Conservation (phyloP, 2,797 vertebrate genomes). For the Alcedo atthis region DNA sequence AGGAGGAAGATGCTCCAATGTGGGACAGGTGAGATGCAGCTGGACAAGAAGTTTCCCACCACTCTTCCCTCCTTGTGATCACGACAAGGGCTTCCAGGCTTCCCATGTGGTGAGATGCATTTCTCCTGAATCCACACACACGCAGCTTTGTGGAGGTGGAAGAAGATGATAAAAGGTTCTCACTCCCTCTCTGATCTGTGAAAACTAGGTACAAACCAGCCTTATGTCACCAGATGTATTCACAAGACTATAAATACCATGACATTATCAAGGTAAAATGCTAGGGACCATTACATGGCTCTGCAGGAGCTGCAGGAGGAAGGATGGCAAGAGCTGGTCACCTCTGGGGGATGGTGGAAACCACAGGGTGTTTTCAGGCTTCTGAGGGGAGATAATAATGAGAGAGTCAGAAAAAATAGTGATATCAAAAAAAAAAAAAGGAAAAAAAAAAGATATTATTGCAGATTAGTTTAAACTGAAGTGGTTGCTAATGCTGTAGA, state of each 20-base stretch:
- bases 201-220: background rate
- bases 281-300: background rate
- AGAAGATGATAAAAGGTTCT: background rate
- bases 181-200: background rate
- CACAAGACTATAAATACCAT: background rate
- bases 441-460: background rate
- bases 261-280: conserved; percentile 2
- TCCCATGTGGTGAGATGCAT: background rate
- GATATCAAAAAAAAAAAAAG: background rate
- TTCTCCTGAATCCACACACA: fast-evolving
- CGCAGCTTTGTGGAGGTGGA: background rate
- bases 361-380: background rate
- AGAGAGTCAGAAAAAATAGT: background rate
- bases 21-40: fast-evolving
- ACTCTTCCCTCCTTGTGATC: background rate
- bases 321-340: background rate
- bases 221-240: background rate
- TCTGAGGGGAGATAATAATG: background rate
- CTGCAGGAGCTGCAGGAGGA: background rate
- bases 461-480: background rate
- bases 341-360: background rate
- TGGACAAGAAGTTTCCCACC: background rate
- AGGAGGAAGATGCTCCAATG: background rate
- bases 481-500: background rate
- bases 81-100: fast-evolving